Evolutionary conservation across 1,140 invertebrate genomes (phyloP), one percentile per base, ranked within the genome.

Genomic region (Meloidogyne hapla): DNA sequence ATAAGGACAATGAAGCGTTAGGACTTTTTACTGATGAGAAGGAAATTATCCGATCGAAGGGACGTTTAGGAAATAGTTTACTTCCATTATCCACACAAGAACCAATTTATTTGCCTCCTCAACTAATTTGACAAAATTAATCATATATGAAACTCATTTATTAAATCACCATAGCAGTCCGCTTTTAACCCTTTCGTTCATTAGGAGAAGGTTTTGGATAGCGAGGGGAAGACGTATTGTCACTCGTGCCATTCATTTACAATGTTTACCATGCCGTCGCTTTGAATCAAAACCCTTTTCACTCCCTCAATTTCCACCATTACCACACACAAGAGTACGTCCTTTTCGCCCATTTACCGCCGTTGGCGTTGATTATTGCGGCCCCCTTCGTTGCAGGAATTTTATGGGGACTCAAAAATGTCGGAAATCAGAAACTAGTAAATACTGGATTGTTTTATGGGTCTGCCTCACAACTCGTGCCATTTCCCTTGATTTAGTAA

Each of bases 141-240:
- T 69, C 13, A 48, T 69, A 2, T 69, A 69, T 12, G 67, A 69
- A 12, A 69, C 67, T 2, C 67, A 69, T 23, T 3, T 69, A 21
- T 1, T 25, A 12, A 26, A 69, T 12, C 25, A 33, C 2, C 67
- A 69, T 33, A 42, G 38, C 23, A 33, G 25, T 2, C 67, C 67
- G 2, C 12, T 69, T 1, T 28, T 2, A 1, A 69, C 67, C 8
- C 26, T 69, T 28, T 28, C 26, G 5, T 21, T 69, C 2, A 33
- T 69, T 1, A 1, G 67, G 6, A 40, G 26, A 13, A 2, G 13
- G 1, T 69, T 8, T 33, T 69, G 67, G 67, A 25, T 69, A 33
- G 26, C 67, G 1, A 6, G 12, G 13, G 67, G 67, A 0, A n/a
- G 67, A 2, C 25, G 26, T 10, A 69, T 25, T 3, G 26, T 38